A percentile compares a stretch with the other conserved stretches of the same genome.
Conservation (phyloP, 2,888 invertebrate species). For the Sphaeridia pumilis region DNA sequence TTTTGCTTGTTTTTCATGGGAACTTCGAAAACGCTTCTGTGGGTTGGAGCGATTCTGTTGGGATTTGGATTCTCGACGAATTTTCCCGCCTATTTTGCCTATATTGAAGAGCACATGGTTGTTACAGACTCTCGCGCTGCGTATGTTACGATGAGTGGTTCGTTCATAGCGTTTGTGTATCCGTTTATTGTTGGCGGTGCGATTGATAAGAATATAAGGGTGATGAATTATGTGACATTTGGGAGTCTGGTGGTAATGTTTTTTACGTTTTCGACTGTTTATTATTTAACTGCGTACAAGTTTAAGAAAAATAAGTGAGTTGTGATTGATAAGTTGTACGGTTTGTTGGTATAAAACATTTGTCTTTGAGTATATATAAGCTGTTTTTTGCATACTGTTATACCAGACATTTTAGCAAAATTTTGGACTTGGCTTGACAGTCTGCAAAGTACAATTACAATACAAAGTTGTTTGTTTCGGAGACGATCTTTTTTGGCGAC, state of each 20-base stretch:
- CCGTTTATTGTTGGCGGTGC: slow-evolving; percentile 22
- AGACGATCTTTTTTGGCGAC: too few species aligned
- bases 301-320: too few species aligned
- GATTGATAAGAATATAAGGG: slow-evolving; percentile 10
- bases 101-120: slow-evolving; percentile 20
- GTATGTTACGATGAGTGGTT: slow-evolving; percentile 4
- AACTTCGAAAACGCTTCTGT: slow-evolving; percentile 4
- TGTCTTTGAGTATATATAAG: too few species aligned
- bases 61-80: slow-evolving; percentile 20
- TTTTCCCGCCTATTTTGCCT: slow-evolving; percentile 16
- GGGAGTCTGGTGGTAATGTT: slow-evolving; percentile 1
- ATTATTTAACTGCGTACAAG: background rate
- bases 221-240: slow-evolving; percentile 8
- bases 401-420: too few species aligned
- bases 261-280: background rate
- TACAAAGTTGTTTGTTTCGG: too few species aligned
- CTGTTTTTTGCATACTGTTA: too few species aligned
- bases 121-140: slow-evolving; percentile 19
- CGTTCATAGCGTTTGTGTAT: slow-evolving; percentile 13
- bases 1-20: slow-evolving; percentile 14
- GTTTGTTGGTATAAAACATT: too few species aligned
- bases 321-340: too few species aligned
- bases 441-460: too few species aligned
- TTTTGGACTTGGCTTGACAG: too few species aligned
- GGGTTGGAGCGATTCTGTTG: slow-evolving; percentile 17